phyloP scores from a whole-genome alignment of 1,140 invertebrate species.

The Onthophagus taurus region DNA sequence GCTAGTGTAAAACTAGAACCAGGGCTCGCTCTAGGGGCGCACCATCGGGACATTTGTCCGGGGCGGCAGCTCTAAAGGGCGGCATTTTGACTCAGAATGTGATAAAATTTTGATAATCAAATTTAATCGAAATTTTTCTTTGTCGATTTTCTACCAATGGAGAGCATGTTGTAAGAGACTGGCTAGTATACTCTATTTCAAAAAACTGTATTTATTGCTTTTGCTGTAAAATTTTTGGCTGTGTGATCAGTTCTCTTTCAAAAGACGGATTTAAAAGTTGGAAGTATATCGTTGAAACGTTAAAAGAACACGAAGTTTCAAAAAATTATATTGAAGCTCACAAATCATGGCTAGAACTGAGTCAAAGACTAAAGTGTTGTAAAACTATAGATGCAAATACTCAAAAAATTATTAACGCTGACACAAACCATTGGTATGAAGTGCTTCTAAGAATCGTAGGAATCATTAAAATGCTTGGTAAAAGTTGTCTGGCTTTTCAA shows the following conservation, averaged over 20 bases:
- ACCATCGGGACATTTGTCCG: too few species aligned
- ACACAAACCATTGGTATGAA: constrained; percentile 8
- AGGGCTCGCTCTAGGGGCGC: too few species aligned
- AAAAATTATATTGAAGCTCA: too few species aligned
- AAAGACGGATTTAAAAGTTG: too few species aligned
- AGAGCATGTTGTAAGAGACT: constrained; percentile 11
- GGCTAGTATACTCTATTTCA: constrained; percentile 3
- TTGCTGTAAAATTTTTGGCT: constrained; percentile 11
- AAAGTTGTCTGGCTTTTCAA: constrained; percentile 10
- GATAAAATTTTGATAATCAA: too few species aligned
- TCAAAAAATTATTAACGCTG: constrained; percentile 7
- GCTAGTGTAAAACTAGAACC: too few species aligned
- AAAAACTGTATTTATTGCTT: constrained; percentile 6
- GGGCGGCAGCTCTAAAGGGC: too few species aligned
- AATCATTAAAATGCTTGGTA: constrained; percentile 7
- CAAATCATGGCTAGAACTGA: constrained; percentile 6
- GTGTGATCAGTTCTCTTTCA: constrained; percentile 5
- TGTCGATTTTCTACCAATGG: constrained; percentile 8
- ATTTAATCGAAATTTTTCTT: too few species aligned
- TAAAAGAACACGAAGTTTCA: too few species aligned
- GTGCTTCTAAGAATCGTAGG: constrained; percentile 7
- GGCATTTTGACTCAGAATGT: too few species aligned
- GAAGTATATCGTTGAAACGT: too few species aligned
- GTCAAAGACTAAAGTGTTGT: constrained; percentile 6
- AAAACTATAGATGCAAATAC: constrained; percentile 13